Percentiles rank a stretch among this genome's conserved stretches.
These are phyloP conservation scores for Chloroceryle aenea DNA, from an alignment of 2,113 vertebrate species.

Conservation along the genomic window DNA sequence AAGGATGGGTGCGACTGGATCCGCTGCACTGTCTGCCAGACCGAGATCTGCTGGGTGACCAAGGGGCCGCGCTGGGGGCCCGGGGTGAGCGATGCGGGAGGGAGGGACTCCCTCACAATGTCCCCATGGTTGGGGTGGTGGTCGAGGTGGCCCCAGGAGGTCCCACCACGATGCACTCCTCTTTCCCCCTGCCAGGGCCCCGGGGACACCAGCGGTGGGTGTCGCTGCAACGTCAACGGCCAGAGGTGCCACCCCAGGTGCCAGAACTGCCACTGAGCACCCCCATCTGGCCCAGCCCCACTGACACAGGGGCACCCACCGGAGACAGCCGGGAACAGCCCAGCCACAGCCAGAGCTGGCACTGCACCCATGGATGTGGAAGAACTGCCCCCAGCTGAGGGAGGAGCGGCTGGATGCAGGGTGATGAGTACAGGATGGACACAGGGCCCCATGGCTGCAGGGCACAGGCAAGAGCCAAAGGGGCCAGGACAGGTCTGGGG, in stretches of 20 bases:
- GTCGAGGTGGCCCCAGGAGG: background rate
- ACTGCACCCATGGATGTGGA: rapidly evolving
- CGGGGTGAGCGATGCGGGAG: constrained; percentile 59
- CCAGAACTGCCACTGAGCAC: constrained; percentile 86
- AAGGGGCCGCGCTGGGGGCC: constrained; percentile 93
- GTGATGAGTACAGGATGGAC: too few relatives aligned
- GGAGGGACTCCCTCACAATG: background rate
- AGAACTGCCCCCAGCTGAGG: too few relatives aligned
- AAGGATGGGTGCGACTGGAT: constrained; percentile 96
- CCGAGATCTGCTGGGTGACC: constrained; percentile 97
- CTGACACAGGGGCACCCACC: background rate
- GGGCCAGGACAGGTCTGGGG: background rate
- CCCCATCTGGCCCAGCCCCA: background rate
- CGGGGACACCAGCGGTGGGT: constrained; percentile 85
- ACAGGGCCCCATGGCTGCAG: too few relatives aligned
- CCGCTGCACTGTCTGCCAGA: constrained; percentile 93
- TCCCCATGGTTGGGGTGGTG: background rate
- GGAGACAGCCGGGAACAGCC: background rate
- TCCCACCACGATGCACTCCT: rapidly evolving
- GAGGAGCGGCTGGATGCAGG: background rate
- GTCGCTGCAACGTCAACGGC: constrained; percentile 84
- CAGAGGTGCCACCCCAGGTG: constrained; percentile 85
- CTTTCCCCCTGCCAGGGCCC: constrained; percentile 26
- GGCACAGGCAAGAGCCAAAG: too few relatives aligned
- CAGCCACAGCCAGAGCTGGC: rapidly evolving